These are phyloP conservation scores for Plectropomus leopardus DNA, from an alignment of 2,113 vertebrate species.

Conservation along the genomic window DNA sequence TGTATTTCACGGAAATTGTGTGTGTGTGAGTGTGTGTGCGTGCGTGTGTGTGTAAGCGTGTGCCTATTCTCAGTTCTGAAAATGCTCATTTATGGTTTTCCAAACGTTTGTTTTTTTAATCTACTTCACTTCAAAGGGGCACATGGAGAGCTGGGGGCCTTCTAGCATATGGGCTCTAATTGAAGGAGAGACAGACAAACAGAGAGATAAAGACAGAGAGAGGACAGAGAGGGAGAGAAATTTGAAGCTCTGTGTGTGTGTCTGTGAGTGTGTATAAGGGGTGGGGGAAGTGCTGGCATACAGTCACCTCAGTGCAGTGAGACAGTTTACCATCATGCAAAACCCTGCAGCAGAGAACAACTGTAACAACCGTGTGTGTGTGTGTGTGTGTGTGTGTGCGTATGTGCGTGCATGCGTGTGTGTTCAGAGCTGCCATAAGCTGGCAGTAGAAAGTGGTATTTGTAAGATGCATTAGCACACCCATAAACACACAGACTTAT, in stretches of 20 bases:
- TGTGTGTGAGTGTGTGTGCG: constrained; percentile 8
- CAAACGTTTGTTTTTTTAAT: constrained; percentile 74
- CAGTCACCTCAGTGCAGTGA: constrained; percentile 32
- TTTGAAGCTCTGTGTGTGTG: background rate
- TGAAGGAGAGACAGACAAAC: constrained; percentile 68
- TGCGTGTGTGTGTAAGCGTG: constrained; percentile 10
- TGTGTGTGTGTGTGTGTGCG: background rate
- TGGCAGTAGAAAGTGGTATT: constrained; percentile 57
- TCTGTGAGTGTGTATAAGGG: background rate
- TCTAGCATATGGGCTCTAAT: constrained; percentile 71
- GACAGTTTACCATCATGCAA: constrained; percentile 44
- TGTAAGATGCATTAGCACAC: constrained; percentile 44
- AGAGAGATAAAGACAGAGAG: constrained; percentile 40
- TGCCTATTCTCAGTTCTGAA: constrained; percentile 45
- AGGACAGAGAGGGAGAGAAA: constrained; percentile 4
- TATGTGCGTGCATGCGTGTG: constrained; percentile 1
- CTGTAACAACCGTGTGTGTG: constrained; percentile 23
- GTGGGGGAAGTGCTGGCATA: constrained; percentile 18
- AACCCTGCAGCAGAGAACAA: constrained; percentile 41
- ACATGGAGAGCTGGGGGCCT: constrained; percentile 70
- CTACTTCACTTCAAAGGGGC: constrained; percentile 75
- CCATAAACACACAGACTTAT: constrained; percentile 25
- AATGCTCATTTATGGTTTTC: constrained; percentile 70
- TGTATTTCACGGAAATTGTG: constrained; percentile 16
- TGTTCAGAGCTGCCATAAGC: constrained; percentile 38